phyloP scores from a whole-genome alignment of 2,113 vertebrate species.

The Gavia stellata region DNA sequence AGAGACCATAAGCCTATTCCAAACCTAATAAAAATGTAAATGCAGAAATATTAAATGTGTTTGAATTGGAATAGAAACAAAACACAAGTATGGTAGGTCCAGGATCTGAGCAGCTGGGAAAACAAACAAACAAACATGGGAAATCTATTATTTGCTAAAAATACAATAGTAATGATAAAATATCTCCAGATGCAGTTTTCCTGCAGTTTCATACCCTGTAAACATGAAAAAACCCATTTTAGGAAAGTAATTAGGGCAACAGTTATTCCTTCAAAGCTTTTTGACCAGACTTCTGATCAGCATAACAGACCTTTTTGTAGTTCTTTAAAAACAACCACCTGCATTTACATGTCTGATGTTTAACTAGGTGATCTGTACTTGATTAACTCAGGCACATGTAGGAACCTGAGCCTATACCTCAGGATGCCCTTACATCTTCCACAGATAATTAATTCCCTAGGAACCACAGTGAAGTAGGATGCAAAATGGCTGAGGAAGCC shows the following conservation, averaged over 20 bases:
- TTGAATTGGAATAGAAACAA: neutral
- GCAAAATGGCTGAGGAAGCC: neutral
- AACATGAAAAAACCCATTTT: neutral
- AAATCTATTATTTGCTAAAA: neutral
- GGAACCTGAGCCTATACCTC: neutral
- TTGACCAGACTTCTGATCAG: neutral
- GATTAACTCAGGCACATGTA: neutral
- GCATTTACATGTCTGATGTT: neutral
- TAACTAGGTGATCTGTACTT: neutral
- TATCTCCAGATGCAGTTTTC: neutral
- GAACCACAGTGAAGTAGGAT: neutral
- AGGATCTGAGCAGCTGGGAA: neutral
- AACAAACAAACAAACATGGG: neutral
- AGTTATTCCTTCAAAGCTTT: neutral
- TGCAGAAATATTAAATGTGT: neutral
- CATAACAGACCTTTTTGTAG: neutral
- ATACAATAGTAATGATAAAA: neutral
- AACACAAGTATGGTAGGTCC: neutral
- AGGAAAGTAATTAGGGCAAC: neutral
- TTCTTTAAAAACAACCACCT: neutral
- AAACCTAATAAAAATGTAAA: neutral
- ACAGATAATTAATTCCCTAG: neutral
- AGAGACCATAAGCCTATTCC: neutral
- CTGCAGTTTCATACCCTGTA: neutral
- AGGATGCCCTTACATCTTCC: neutral